phyloP scores from a whole-genome alignment of 2,113 vertebrate species.

The Eurypyga helias region DNA sequence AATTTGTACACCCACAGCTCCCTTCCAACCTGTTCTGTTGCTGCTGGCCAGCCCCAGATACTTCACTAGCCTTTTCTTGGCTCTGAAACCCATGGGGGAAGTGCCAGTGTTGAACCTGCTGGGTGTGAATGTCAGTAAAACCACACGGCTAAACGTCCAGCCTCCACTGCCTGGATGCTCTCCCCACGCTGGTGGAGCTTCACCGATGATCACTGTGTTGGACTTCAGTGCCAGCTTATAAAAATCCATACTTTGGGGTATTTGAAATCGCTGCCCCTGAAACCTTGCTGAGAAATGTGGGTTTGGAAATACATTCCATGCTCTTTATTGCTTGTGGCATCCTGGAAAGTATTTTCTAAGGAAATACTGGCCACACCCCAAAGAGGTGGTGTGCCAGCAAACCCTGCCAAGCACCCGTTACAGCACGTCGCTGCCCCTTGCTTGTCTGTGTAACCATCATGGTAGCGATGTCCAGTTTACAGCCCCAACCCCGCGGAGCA shows the following conservation, averaged over 20 bases:
- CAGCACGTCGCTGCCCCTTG: not conserved
- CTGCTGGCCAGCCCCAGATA: not conserved
- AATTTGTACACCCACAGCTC: not conserved
- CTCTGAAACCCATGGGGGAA: not conserved
- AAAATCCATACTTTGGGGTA: not conserved
- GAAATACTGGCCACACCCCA: not conserved
- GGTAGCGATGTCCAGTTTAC: not conserved
- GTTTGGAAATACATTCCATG: not conserved
- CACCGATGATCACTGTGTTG: not conserved
- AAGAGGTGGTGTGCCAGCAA: not conserved
- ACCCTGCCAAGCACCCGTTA: not conserved
- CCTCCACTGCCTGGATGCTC: not conserved
- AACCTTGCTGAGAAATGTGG: not conserved
- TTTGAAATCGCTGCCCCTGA: not conserved
- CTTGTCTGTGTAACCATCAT: fast-evolving
- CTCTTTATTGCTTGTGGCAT: not conserved
- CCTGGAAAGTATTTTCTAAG: not conserved
- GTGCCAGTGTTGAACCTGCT: not conserved
- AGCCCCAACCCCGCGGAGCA: not conserved
- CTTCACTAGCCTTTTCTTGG: not conserved
- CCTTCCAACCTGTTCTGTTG: not conserved
- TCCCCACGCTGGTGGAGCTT: not conserved
- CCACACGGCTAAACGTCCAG: not conserved
- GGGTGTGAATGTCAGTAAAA: not conserved
- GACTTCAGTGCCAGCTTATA: not conserved